Base-by-base conservation (phyloP, 1,140 invertebrate species). In the Campoletis sonorensis region DNA sequence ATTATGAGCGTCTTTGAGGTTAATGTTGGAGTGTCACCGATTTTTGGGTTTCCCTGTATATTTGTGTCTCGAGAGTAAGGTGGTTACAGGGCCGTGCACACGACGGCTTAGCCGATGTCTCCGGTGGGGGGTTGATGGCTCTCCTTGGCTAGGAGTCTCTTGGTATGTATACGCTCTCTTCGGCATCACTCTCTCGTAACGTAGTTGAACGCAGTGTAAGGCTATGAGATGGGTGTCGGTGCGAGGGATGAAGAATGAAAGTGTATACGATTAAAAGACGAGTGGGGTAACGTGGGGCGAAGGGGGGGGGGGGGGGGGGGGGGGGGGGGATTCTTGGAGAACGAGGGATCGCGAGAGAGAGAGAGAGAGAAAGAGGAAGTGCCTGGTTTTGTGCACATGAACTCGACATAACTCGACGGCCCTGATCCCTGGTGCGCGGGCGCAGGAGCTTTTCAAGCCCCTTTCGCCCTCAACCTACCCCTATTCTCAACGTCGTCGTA, bases 381-480 rank as follows among this genome's bases (percentile, higher is more conserved):
- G 11, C 30, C 72, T 84, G 58, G 72, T 58, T 58, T 51, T 58
- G 45, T 58, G 54, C 73, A 77, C 73, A 64, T 21, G 58, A 78
- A n/a, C 54, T 61, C 76, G 61, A 61, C 37, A 26, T 64, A 67
- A 78, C 76, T 78, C 58, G 76, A 78, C 76, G 61, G 76, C 76
- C 76, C 76, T 67, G 76, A 51, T 33, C 54, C 30, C 61, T 23
- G 67, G 21, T 70, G 67, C 67, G 67, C 67, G 27, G 67, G 76
- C 76, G 54, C 58, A 15, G 23, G 61, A 64, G 61, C 61, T 64
- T 64, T 67, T 61, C 54, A 78, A 61, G 33, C 76, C 83, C 51
- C 81, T 71, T 77, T 84, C 73, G 58, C 67, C 58, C 82, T 81
- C 70, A 71, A 75, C 61, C 82, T 80, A 45, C 80, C 85, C 61